phyloP scores from a whole-genome alignment of 2,113 vertebrate genomes.

The Fregetta grallaria region DNA sequence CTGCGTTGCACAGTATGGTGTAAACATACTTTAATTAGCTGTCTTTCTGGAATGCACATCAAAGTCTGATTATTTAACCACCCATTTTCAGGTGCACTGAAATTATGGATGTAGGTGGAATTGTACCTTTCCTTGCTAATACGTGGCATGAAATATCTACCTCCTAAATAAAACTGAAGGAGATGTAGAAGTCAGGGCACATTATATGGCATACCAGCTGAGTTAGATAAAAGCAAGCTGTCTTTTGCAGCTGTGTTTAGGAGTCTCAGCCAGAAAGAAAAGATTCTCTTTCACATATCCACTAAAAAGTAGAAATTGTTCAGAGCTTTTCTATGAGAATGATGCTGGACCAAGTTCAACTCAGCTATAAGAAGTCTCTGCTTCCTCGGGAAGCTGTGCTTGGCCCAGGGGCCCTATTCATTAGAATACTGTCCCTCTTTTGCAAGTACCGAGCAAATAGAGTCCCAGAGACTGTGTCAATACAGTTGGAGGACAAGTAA shows the following conservation, averaged over 20 bases:
- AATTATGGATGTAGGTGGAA: background rate
- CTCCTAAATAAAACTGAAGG: background rate
- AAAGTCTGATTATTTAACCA: conserved; percentile 1
- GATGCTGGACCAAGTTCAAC: conserved; percentile 53
- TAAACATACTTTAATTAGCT: background rate
- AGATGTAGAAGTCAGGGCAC: background rate
- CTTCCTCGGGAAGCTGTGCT: conserved; percentile 57
- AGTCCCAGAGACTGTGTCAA: conserved; percentile 31
- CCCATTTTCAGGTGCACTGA: background rate
- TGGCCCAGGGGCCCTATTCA: conserved; percentile 59
- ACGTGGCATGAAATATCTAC: background rate
- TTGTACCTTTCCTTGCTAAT: conserved; percentile 1
- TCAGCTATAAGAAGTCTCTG: conserved; percentile 6
- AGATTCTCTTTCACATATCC: conserved; percentile 57
- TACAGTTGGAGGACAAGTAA: conserved; percentile 58
- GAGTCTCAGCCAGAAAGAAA: conserved; percentile 39
- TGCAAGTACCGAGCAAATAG: conserved; percentile 34
- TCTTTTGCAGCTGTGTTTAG: conserved; percentile 48
- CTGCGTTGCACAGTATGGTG: background rate
- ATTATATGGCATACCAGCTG: conserved; percentile 13
- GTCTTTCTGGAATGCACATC: background rate
- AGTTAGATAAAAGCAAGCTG: conserved; percentile 59
- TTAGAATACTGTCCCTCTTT: conserved; percentile 51
- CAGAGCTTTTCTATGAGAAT: conserved; percentile 33
- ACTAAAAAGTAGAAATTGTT: conserved; percentile 68